Evolutionary conservation across 2,797 vertebrate species (phyloP), one percentile per base, ranked within the genome.

Genomic region (Poliocrania exsul): DNA sequence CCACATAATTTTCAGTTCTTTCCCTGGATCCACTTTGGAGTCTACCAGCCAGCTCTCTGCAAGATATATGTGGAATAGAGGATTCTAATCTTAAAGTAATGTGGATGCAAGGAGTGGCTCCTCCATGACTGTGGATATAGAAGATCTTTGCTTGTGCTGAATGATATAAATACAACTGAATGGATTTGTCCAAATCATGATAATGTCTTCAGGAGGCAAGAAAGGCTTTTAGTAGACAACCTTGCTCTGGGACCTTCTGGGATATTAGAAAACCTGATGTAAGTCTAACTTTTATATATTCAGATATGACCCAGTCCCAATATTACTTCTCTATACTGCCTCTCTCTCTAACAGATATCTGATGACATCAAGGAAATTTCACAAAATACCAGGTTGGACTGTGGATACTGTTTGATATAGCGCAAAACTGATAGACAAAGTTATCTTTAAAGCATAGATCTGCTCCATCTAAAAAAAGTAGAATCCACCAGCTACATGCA

Each of bases 301-400:
- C 56, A 26, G 7, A 26, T 57, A 24, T 5, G 7, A 61, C 6
- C 0, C 2, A 17, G 17, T 47, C 17, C 26, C 46, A 38, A 0
- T 13, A 44, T 8, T 46, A 2, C 5, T 60, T 26, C 42, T 65
- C 24, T 16, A 0, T 11, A 7, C 9, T 80, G 26, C 14, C 8
- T n/a, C n/a, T 53, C 24, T 56, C 18, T 70, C 23, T 40, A 28
- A 54, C 6, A 82, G 12, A 10, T 10, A 9, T 12, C 8, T 21
- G 37, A 80, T 6, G 15, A 62, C 12, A 35, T 66, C 12, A 73
- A 33, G 29, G 50, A 47, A 72, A 56, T 37, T 11, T 42, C 69
- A 80, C 12, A 50, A 24, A 86, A 73, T 42, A 51, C 28, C 31
- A 70, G 10, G 9, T 78, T 71, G 35, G 16, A 26, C 13, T 64